Percentiles rank a stretch among this genome's conserved stretches.
Conservation (phyloP, 2,797 vertebrate species). For the Smutsia temminckii region DNA sequence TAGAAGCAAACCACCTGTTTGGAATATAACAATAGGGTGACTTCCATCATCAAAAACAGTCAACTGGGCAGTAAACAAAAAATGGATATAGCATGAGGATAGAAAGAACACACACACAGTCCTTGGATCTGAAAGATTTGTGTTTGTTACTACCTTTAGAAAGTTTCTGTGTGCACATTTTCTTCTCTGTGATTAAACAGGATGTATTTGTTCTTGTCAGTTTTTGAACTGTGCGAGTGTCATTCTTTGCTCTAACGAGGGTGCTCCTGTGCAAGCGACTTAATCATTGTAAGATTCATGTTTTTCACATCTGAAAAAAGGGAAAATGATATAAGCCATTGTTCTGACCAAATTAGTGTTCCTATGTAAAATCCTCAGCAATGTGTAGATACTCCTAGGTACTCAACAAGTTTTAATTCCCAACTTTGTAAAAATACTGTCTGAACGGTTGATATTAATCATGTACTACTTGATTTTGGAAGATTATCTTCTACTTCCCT, state of each 20-base stretch:
- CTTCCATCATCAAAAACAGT: neutral
- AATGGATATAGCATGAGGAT: no score
- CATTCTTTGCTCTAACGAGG: neutral
- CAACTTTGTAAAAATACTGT: neutral
- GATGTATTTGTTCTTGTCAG: neutral
- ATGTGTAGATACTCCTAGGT: neutral
- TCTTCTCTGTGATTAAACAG: neutral
- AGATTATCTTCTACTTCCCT: neutral
- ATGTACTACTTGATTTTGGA: neutral
- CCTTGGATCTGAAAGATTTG: neutral
- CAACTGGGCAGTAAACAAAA: neutral
- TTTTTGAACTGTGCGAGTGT: neutral
- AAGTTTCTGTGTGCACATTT: neutral
- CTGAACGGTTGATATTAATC: neutral
- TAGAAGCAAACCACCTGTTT: neutral
- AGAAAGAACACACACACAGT: neutral
- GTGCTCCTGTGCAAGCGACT: neutral
- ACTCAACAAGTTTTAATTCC: neutral
- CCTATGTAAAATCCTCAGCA: neutral
- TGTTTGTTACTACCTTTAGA: neutral
- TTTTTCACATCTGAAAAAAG: constrained; percentile 26
- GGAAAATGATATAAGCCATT: neutral
- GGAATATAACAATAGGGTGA: neutral
- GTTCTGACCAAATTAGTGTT: neutral
- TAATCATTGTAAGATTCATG: neutral